Conservation (phyloP, 1,140 invertebrate species). For the Agrypnia vestita region DNA sequence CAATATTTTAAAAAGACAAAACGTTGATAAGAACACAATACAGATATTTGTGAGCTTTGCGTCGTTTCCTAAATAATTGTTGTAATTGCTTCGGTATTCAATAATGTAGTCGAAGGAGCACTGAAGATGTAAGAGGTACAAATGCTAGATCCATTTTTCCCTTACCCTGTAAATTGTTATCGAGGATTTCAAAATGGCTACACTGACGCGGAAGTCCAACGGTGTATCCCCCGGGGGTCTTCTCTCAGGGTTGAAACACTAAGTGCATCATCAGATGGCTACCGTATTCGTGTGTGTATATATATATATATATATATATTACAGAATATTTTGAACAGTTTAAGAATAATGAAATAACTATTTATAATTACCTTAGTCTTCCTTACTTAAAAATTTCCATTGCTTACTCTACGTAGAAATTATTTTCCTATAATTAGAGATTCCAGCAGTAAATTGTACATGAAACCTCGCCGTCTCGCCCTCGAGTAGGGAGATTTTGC, state of each 20-base stretch:
- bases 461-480: not conserved
- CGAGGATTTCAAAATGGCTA: not conserved
- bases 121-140: constrained; percentile 42
- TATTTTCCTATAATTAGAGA: not conserved
- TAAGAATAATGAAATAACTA: too few species aligned
- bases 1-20: too few species aligned
- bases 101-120: constrained; percentile 30
- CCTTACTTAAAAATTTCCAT: not conserved
- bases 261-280: too few species aligned
- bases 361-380: constrained; percentile 6
- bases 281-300: too few species aligned
- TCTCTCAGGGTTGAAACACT: too few species aligned
- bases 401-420: not conserved
- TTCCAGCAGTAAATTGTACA: not conserved
- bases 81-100: constrained; percentile 10
- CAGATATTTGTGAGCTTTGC: too few species aligned
- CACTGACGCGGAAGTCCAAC: too few species aligned
- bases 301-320: too few species aligned
- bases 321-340: too few species aligned
- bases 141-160: constrained; percentile 17
- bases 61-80: not conserved
- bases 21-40: too few species aligned
- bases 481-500: constrained; percentile 10
- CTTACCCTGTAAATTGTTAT: not conserved
- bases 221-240: too few species aligned